phyloP scores from a whole-genome alignment of 2,797 vertebrate genomes.

The Simalia tracyae region DNA sequence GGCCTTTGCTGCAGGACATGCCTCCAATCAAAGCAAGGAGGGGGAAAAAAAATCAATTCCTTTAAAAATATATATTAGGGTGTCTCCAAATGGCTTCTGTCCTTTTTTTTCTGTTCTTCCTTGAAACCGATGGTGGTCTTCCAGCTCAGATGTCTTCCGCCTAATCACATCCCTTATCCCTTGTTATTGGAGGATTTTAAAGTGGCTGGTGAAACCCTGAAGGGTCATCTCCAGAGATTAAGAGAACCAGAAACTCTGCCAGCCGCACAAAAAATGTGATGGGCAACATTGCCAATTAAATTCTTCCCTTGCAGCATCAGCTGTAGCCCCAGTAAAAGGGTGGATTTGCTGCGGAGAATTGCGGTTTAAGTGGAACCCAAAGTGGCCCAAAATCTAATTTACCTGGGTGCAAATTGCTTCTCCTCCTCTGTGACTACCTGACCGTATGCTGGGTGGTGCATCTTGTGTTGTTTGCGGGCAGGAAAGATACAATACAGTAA shows the following conservation, averaged over 20 bases:
- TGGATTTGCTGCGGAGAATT: neutral
- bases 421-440: too few relatives aligned
- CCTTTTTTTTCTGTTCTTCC: neutral
- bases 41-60: neutral
- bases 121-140: neutral
- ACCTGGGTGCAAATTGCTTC: neutral
- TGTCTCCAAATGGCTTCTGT: neutral
- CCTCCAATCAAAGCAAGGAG: neutral
- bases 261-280: neutral
- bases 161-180: slow-evolving; percentile 14
- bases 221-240: neutral
- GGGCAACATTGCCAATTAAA: neutral
- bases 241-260: neutral
- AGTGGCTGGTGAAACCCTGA: neutral
- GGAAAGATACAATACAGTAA: neutral
- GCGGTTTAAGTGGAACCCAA: neutral
- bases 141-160: neutral
- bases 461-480: neutral
- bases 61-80: neutral
- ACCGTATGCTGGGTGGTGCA: neutral
- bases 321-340: neutral
- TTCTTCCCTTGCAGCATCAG: too few relatives aligned
- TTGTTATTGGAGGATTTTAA: neutral
- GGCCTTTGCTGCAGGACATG: neutral
- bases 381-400: neutral